Conservation (phyloP, 2,113 vertebrate species). For the Limnothrissa miodon region DNA sequence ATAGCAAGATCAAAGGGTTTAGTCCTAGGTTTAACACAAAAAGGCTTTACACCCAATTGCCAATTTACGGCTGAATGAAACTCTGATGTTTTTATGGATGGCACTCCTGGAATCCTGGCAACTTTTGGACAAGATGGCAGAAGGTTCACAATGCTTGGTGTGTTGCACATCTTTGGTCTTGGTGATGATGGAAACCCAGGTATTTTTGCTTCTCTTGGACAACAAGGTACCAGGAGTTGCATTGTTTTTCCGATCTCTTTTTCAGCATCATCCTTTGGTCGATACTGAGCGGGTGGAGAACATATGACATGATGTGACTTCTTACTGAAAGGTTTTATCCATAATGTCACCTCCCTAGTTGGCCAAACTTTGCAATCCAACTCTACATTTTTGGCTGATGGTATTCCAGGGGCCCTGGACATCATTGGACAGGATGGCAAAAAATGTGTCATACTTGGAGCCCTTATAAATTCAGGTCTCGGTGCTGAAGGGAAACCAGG, state of each 20-base stretch:
- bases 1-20: background rate
- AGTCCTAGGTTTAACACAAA: constrained; percentile 1
- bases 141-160: background rate
- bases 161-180: background rate
- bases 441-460: constrained; percentile 37
- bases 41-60: background rate
- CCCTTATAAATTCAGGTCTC: constrained; percentile 1
- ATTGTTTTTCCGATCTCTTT: constrained; percentile 26
- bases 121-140: background rate
- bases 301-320: background rate
- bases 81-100: constrained; percentile 38
- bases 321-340: constrained; percentile 22
- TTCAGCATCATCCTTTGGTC: background rate
- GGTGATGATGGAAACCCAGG: constrained; percentile 30
- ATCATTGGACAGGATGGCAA: constrained; percentile 42
- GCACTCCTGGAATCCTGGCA: constrained; percentile 43
- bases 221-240: constrained; percentile 5
- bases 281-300: background rate
- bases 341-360: background rate
- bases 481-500: constrained; percentile 55
- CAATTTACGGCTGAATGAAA: background rate
- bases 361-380: constrained; percentile 18
- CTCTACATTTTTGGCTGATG: constrained; percentile 28
- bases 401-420: constrained; percentile 46
- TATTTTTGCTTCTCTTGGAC: background rate